Base-by-base conservation (phyloP, 2,113 vertebrate genomes). In the Austrofundulus limnaeus region DNA sequence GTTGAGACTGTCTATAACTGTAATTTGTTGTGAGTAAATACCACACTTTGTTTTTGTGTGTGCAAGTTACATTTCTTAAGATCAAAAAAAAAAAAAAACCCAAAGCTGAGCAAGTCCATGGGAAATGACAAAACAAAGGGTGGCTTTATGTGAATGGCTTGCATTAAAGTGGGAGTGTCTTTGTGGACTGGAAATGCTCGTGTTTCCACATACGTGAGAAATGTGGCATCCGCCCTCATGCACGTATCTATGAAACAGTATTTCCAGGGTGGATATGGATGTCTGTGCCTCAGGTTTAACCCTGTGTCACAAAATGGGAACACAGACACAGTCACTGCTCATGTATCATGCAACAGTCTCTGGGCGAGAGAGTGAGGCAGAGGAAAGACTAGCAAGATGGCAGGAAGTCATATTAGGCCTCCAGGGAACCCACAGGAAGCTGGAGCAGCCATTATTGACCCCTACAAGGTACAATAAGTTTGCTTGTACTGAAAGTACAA, bases 331-430 rank as follows among this genome's bases (percentile, higher is more conserved):
- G 19, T 14, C 2, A 25, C n/a, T 39, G 15, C 8, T 15, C n/a
- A 11, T 39, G 9, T 12, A 49, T 70, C 61, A 59, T 69, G 60
- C 38, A 58, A 49, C 24, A 19, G 63, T 71, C 51, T 77, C 60
- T 75, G 57, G 60, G 66, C 31, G 28, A 80, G 77, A 82, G 66
- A 82, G 86, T 75, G 90, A 85, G 61, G 46, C 42, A 64, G 63
- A 82, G 70, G 80, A 74, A 80, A 84, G 81, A 83, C 82, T 61
- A 58, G 75, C 81, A 87, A 84, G 77, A 90, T 83, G 81, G 76
- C 72, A 90, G 90, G 90, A 91, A 92, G 89, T 91, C 85, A 90
- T 92, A 84, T 60, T 78, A 82, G 58, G 77, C 52, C 85, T 68
- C 76, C 0, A 50, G 78, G 75, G 85, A 50, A 78, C 61, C 20